Base-by-base conservation (phyloP, 2,888 invertebrate genomes). In the Teleiodes luculella region DNA sequence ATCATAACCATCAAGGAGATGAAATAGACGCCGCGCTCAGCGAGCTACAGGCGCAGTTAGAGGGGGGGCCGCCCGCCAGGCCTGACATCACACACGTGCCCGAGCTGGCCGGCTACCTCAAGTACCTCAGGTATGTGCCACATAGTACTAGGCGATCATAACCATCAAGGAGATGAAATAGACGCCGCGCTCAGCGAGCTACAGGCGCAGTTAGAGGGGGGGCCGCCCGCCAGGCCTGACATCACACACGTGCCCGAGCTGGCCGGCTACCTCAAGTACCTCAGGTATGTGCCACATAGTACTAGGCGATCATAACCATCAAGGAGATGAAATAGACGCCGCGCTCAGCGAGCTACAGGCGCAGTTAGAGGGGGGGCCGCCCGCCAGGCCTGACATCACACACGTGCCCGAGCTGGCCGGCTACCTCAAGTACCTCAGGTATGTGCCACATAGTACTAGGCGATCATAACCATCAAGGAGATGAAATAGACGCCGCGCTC, bases 211-310 rank as follows among this genome's bases (percentile, higher is more conserved):
- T 85, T 98, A 52, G 98, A 98, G 80, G 98, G 98, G 0, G 91
- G 92, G 20, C 85, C 87, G 0, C 83, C 86, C 0, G 78, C 84
- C 0, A 82, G 92, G 0, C 93, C 93, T 50, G 98, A 98, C 80
- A 97, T 99, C 76, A 98, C 97, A 0, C 95, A 96, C 74, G 96
- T 98, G 71, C 99, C 99, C 0, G 98, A 98, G 78, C 91, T 99
- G 5, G 94, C 95, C 45, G 98, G 97, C 62, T 96, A 97, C 77
- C 90, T 99, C 63, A 93, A 96, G 74, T 98, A 97, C 83, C 93
- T 98, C 70, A 98, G 97, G 94, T 95, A 73, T 90, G 91, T 43
- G 11, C 8, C 30, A 6, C 30, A 30, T 30, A 8, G 30, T 6
- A 8, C 30, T 4, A 8, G 30, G 4, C 30, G 4, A 4, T 6